Evolutionary conservation across 2,888 invertebrate genomes (phyloP).

Genomic region (Nomada ruficornis): DNA sequence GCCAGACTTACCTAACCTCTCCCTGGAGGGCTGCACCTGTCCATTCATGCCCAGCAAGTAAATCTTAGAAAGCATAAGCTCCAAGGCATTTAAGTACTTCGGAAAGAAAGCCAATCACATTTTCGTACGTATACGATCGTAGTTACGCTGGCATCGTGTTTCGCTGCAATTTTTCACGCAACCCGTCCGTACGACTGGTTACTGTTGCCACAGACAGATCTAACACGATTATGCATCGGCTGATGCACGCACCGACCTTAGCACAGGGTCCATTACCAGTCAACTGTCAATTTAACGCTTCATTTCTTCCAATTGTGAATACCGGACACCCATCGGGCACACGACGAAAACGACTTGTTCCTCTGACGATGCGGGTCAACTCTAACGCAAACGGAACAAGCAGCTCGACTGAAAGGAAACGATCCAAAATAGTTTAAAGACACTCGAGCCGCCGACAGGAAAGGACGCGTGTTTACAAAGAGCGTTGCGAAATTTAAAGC

Average conservation of each 20-base stretch:
- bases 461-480: conserved; percentile 59
- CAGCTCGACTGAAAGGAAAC: not conserved
- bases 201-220: conserved; percentile 21
- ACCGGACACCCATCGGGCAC: conserved; percentile 20
- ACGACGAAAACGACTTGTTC: not conserved
- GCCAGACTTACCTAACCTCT: conserved; percentile 81
- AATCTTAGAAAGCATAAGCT: conserved; percentile 45
- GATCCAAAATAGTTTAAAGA: conserved; percentile 32
- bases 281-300: conserved; percentile 22
- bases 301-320: conserved; percentile 31
- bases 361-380: not conserved
- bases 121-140: conserved; percentile 29
- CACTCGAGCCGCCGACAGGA: not conserved
- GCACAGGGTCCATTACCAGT: conserved; percentile 13
- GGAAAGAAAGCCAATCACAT: conserved; percentile 36
- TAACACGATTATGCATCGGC: conserved; percentile 47
- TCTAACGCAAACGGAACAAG: not conserved
- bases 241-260: conserved; percentile 34
- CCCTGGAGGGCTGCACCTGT: conserved; percentile 80
- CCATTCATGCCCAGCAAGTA: conserved; percentile 77
- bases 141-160: not conserved
- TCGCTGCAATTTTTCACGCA: conserved; percentile 3
- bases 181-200: not conserved
- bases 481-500: conserved; percentile 60
- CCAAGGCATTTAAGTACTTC: conserved; percentile 39